Evolutionary conservation across 2,113 vertebrate species (phyloP).

Genomic region (Brachyistius frenatus): DNA sequence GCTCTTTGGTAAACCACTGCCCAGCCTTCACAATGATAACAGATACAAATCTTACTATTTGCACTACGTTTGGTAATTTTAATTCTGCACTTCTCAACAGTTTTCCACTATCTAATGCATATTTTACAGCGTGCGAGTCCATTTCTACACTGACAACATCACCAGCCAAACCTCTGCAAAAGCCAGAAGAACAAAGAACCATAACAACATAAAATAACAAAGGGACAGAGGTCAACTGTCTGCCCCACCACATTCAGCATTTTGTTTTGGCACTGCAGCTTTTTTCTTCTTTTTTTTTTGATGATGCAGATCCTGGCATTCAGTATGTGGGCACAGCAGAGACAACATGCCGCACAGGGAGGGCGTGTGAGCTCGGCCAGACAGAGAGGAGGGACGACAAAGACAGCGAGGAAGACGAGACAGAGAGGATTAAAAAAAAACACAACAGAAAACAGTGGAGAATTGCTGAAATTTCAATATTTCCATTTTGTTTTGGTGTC

Average conservation of each 20-base stretch:
- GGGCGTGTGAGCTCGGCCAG: neutral
- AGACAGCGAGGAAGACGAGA: neutral
- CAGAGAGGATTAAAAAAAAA: neutral
- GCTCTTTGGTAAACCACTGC: constrained; percentile 1
- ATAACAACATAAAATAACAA: constrained; percentile 24
- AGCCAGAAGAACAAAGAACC: constrained; percentile 8
- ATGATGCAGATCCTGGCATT: constrained; percentile 70
- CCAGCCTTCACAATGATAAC: neutral
- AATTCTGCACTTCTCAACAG: neutral
- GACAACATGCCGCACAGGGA: constrained; percentile 12
- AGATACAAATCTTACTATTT: no score
- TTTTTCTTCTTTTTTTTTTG: constrained; percentile 42
- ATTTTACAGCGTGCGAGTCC: neutral
- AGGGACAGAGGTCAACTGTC: constrained; percentile 1
- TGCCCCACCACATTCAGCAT: constrained; percentile 51
- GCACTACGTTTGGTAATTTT: neutral
- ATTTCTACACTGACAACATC: no score
- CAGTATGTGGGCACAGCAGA: constrained; percentile 52
- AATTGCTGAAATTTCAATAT: no score
- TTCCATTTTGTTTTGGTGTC: no score
- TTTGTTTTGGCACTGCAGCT: constrained; percentile 69
- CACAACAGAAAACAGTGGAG: no score
- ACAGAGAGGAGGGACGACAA: no score
- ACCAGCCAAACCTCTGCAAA: constrained; percentile 19
- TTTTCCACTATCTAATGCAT: neutral